These are phyloP conservation scores for Drosophila persimilis DNA, from an alignment of 1,140 invertebrate species.

Conservation along the genomic window DNA sequence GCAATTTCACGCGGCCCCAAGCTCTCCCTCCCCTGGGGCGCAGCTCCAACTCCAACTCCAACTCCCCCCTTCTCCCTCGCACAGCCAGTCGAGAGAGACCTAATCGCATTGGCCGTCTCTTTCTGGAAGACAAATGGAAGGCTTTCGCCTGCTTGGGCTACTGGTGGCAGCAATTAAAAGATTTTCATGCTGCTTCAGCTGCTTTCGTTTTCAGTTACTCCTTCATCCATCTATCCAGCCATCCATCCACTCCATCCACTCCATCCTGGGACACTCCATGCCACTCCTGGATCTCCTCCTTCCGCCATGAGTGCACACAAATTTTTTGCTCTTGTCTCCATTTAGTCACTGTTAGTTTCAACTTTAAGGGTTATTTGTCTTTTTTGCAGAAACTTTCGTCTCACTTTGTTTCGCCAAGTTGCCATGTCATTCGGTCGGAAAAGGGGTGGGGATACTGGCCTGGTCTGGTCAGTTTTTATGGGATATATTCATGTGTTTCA, in stretches of 20 bases:
- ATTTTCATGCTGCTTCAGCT: conserved; percentile 63
- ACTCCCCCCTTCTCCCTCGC: neutral
- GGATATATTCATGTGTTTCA: conserved; percentile 32
- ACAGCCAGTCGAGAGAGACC: conserved; percentile 1
- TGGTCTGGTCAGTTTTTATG: conserved; percentile 14
- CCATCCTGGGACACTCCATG: neutral
- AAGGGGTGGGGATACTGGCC: conserved; percentile 16
- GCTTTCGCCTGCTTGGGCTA: conserved; percentile 58
- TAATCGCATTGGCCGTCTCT: conserved; percentile 29
- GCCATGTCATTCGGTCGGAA: conserved; percentile 61
- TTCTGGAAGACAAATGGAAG: conserved; percentile 67
- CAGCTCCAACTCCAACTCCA: too few species aligned
- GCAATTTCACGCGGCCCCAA: conserved; percentile 71
- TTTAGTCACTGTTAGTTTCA: conserved; percentile 80
- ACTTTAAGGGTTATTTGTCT: conserved; percentile 78
- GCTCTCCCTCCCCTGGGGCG: conserved; percentile 2
- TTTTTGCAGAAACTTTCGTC: conserved; percentile 66
- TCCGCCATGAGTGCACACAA: conserved; percentile 21
- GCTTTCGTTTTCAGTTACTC: conserved; percentile 39
- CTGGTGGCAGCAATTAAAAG: conserved; percentile 73
- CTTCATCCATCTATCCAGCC: conserved; percentile 29
- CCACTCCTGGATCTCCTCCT: neutral
- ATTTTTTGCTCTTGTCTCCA: conserved; percentile 66
- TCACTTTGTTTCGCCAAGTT: conserved; percentile 78
- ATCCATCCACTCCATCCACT: conserved; percentile 13